Conservation (phyloP, 1,140 invertebrate genomes). For the Lordiphosa stackelbergi region DNA sequence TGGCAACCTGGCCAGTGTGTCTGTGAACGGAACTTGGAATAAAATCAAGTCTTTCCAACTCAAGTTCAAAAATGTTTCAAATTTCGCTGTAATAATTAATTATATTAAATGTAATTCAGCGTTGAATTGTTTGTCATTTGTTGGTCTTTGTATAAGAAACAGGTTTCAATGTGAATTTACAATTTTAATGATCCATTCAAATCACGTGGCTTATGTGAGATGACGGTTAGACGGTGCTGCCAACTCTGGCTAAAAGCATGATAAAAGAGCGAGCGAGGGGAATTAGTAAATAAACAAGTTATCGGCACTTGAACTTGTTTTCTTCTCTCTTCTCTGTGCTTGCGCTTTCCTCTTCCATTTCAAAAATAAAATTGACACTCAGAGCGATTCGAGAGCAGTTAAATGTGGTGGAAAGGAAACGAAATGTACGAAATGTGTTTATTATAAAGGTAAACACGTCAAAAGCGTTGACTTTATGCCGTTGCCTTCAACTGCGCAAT, state of each 20-base stretch:
- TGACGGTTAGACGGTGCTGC: conserved; percentile 21
- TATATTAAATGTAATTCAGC: too few species aligned
- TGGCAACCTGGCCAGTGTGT: too few species aligned
- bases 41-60: too few species aligned
- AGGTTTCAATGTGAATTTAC: conserved; percentile 12
- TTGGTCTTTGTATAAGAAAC: too few species aligned
- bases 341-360: conserved; percentile 28
- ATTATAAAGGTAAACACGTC: conserved; percentile 70
- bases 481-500: conserved; percentile 45
- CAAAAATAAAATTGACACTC: conserved; percentile 45
- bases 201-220: conserved; percentile 31
- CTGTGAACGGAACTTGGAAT: too few species aligned
- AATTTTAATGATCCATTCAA: conserved; percentile 31
- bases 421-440: conserved; percentile 64
- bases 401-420: conserved; percentile 46
- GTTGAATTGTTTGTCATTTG: too few species aligned
- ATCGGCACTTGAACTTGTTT: conserved; percentile 66
- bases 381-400: conserved; percentile 13
- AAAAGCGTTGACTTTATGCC: conserved; percentile 50
- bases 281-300: conserved; percentile 14
- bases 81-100: too few species aligned
- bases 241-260: conserved; percentile 13
- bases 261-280: conserved; percentile 11
- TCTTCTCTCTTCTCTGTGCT: conserved; percentile 9
- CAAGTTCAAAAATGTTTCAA: too few species aligned